Base-by-base conservation (phyloP, 2,113 vertebrate species). In the Rafetus swinhoei region DNA sequence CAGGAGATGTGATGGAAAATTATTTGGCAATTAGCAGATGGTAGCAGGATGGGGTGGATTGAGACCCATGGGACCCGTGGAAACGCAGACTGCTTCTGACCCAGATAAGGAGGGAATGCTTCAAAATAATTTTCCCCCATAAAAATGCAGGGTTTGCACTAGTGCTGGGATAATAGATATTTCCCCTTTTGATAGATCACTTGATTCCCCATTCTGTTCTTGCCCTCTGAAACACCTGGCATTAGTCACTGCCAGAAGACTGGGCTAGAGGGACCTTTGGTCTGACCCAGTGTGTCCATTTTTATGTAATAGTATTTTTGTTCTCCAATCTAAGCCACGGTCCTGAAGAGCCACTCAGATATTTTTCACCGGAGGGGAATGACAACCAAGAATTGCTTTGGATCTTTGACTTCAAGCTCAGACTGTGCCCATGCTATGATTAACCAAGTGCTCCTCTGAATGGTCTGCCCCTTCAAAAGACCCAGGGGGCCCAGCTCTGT, bases 361-460 rank as follows among this genome's bases (percentile, higher is more conserved):
- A 89, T 93, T 92, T 93, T 91, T 32, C 94, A 84, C 84, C 87
- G 87, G 91, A 93, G 93, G 74, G 89, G 81, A 94, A 92, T 87
- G 93, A 96, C 95, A 97, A 96, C 96, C 39, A 39, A 39, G 95
- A 96, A 96, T 82, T 97, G 94, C 94, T 96, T 95, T 69, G 62
- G 90, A 96, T 90, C 86, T 92, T 50, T 93, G 86, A 91, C 85
- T 89, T 88, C 89, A 85, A 95, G 95, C 90, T 77, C 39, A 94
- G 95, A 82, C 94, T 3, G 1, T 35, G 85, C 56, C 88, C 19
- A 0, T 81, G 93, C 93, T 96, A 94, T 95, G 95, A 96, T 97
- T 96, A 72, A 35, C 9, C 14, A 72, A 72, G 15, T 19, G 9
- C 32, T 9, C n/a, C 16, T 72, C n/a, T 35, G 21, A 35, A n/a